Conservation (phyloP, 2,113 vertebrate genomes). For the Tupaia tana region DNA sequence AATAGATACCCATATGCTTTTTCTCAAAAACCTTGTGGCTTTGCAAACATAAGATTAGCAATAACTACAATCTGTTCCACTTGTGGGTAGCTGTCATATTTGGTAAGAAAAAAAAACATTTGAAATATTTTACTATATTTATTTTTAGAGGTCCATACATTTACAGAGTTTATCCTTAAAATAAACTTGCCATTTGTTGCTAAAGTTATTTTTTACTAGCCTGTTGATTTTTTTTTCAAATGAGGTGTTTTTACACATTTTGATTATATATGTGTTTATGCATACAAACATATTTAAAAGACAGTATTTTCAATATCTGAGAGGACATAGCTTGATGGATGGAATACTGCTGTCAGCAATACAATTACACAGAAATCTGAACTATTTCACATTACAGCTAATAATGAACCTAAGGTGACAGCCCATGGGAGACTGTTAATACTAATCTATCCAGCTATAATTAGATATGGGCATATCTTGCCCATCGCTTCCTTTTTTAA, state of each 20-base stretch:
- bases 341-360: neutral
- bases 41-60: constrained; percentile 11
- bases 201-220: constrained; percentile 70
- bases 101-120: constrained; percentile 53
- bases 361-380: neutral
- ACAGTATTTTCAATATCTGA: constrained; percentile 47
- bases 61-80: constrained; percentile 56
- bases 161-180: constrained; percentile 75
- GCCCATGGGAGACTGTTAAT: neutral
- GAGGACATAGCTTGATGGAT: neutral
- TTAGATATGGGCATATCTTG: neutral
- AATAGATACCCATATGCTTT: neutral
- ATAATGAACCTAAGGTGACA: neutral
- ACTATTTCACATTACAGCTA: constrained; percentile 39
- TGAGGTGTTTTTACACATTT: constrained; percentile 45
- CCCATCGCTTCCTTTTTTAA: no score
- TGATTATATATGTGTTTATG: constrained; percentile 57
- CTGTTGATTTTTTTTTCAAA: constrained; percentile 65
- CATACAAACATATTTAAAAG: constrained; percentile 69
- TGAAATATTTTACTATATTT: constrained; percentile 67
- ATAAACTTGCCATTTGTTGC: constrained; percentile 73
- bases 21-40: neutral
- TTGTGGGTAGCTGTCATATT: constrained; percentile 59
- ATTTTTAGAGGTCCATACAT: constrained; percentile 70
- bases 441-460: neutral